Base-by-base conservation (phyloP, 2,888 invertebrate genomes). In the Ochropleura leucogaster region DNA sequence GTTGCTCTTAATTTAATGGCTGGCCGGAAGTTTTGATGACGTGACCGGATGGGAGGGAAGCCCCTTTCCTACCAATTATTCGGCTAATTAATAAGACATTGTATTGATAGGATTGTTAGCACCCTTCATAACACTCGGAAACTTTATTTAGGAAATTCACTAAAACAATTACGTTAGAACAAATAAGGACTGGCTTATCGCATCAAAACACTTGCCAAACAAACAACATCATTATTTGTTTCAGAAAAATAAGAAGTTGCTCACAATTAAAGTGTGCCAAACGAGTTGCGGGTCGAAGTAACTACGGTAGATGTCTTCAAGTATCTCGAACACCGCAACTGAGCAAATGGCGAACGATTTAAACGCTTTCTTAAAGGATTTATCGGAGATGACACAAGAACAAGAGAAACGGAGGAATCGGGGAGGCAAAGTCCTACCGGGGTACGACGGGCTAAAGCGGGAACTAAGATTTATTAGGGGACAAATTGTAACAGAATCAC, bases 1-100 rank as follows among this genome's bases (percentile, higher is more conserved):
- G 93, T 94, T 94, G 94, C 95, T 95, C 94, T 94, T 95, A 95
- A 96, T 95, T 96, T 95, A 95, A 95, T 95, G 94, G 94, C 89
- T 90, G 91, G 92, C 89, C 92, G 93, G 94, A 94, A 95, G 94
- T 95, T 95, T 90, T 88, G 90, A 88, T 91, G 92, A 94, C 95
- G 94, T 94, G 95, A 93, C 94, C 93, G 92, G 93, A 92, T 89
- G 87, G 88, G 79, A 84, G 81, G 85, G 89, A 90, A 87, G 83
- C 88, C 84, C 87, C 85, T 88, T 90, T 89, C 86, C 87, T 83
- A 85, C 89, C 92, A 92, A 93, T 94, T 92, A 94, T 93, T 92
- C 91, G 88, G 86, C 90, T 91, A 94, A 91, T 91, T 90, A 91
- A 90, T 91, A 88, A 89, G 87, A 88, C 87, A 86, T 86, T 84